Conservation (phyloP, 2,113 vertebrate species). For the Vombatus ursinus region DNA sequence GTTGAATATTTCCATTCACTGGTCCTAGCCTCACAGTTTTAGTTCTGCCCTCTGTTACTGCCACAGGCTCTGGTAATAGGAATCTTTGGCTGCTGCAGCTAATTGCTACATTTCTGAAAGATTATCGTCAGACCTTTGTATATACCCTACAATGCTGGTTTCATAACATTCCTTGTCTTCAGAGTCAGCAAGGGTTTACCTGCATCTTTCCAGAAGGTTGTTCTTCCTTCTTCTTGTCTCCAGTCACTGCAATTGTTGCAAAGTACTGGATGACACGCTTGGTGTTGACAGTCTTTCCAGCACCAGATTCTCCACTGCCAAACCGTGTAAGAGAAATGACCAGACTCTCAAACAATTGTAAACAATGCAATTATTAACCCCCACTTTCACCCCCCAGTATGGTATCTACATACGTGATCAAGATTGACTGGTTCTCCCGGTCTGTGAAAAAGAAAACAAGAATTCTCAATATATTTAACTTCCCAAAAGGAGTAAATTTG, state of each 20-base stretch:
- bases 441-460: constrained; percentile 69
- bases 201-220: constrained; percentile 75
- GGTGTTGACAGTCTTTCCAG: constrained; percentile 88
- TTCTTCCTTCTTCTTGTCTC: constrained; percentile 81
- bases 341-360: constrained; percentile 9
- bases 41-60: neutral
- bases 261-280: constrained; percentile 89
- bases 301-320: constrained; percentile 85
- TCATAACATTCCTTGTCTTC: neutral
- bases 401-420: constrained; percentile 82
- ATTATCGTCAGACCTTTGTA: neutral
- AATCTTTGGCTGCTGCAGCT: neutral
- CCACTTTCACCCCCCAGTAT: accelerated
- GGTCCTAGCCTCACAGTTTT: neutral
- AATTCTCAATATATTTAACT: neutral
- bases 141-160: neutral
- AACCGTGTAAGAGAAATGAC: constrained; percentile 45
- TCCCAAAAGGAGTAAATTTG: neutral
- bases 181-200: constrained; percentile 33
- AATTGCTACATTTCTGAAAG: constrained; percentile 10
- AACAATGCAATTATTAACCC: neutral
- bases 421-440: constrained; percentile 82
- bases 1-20: neutral
- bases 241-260: constrained; percentile 84
- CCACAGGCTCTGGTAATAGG: neutral